A percentile compares a stretch with the other conserved stretches of the same genome.
These are phyloP conservation scores for Poeciliopsis presidionis DNA, from an alignment of 2,797 vertebrate species.

Conservation along the genomic window DNA sequence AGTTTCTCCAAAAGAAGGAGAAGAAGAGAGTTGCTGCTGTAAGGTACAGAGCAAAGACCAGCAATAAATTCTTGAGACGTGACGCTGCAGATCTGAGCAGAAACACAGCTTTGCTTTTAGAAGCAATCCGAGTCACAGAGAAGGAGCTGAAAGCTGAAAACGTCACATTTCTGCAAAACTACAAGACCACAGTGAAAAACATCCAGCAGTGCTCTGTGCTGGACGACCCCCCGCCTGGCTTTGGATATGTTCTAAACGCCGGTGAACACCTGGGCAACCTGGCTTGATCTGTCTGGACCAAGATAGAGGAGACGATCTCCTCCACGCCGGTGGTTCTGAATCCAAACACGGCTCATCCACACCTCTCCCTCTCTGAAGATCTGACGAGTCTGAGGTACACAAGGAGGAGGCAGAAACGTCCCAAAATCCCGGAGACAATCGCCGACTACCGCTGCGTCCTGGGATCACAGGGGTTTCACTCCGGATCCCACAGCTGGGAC, in stretches of 20 bases:
- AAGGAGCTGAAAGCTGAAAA: not conserved
- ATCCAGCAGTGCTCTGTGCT: not conserved
- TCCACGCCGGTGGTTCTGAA: not conserved
- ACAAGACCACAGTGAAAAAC: not conserved
- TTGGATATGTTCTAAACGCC: not conserved
- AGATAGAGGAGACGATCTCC: not conserved
- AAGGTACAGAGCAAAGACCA: not conserved
- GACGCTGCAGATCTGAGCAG: not conserved
- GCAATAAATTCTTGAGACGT: not conserved
- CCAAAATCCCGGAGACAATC: not conserved
- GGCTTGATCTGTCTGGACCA: not conserved
- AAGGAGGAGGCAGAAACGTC: not conserved
- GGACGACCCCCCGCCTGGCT: not conserved
- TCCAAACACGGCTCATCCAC: not conserved
- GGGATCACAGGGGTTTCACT: not conserved
- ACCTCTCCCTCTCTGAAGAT: not conserved
- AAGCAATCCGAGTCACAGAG: not conserved
- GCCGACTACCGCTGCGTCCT: conserved; percentile 5
- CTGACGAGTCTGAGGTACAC: conserved; percentile 4
- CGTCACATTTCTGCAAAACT: not conserved
- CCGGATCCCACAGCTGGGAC: conserved; percentile 2
- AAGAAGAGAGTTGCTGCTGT: not conserved
- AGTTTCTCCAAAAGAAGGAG: not conserved
- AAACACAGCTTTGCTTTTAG: not conserved
- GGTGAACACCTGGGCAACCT: conserved; percentile 5